These are phyloP conservation scores for Microtus ochrogaster DNA, from an alignment of 2,113 vertebrate species.

Conservation along the genomic window DNA sequence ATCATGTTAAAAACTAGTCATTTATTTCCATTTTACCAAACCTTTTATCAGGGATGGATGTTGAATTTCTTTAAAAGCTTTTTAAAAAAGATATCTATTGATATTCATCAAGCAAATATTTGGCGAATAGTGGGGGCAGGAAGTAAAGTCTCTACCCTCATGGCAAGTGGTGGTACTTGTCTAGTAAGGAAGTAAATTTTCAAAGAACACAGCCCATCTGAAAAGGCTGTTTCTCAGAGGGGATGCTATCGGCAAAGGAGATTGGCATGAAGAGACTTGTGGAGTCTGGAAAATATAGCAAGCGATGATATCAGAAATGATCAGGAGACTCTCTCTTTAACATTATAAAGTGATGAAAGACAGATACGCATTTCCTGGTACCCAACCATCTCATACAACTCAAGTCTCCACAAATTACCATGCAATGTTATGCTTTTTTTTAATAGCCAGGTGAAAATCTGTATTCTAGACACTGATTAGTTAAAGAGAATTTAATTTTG, in stretches of 20 bases:
- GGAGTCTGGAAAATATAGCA: not conserved
- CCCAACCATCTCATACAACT: not conserved
- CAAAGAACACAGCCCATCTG: not conserved
- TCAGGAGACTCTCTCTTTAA: not conserved
- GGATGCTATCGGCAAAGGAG: not conserved
- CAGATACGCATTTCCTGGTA: not conserved
- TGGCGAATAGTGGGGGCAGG: not conserved
- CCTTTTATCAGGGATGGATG: conserved; percentile 44
- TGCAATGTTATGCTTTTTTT: not conserved
- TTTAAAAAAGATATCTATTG: not conserved
- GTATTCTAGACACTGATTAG: not conserved
- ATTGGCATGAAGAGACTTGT: not conserved
- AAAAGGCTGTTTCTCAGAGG: not conserved
- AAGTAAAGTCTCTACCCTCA: not conserved
- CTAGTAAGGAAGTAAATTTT: not conserved
- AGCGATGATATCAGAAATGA: not conserved
- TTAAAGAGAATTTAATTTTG: not conserved
- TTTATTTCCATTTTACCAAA: conserved; percentile 62
- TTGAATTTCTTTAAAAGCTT: conserved; percentile 53
- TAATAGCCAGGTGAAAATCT: too few species aligned
- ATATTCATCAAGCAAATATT: conserved; percentile 37
- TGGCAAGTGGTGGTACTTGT: not conserved
- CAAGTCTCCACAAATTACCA: not conserved
- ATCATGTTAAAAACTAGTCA: conserved; percentile 57
- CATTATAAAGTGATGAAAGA: not conserved